A percentile compares a stretch with the other conserved stretches of the same genome.
Conservation (phyloP, 2,888 invertebrate species). For the Argyresthia albistria region DNA sequence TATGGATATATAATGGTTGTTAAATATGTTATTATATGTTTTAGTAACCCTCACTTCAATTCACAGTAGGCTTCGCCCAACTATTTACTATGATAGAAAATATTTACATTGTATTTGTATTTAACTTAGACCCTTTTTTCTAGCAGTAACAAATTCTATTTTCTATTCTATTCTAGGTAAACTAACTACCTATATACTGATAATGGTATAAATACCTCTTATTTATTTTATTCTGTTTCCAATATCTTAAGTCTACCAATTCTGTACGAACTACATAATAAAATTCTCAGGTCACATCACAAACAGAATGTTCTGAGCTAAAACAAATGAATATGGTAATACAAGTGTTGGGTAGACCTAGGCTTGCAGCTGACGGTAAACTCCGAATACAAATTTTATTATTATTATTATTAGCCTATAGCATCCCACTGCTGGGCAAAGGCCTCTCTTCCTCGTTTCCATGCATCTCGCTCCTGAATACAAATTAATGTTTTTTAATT, state of each 20-base stretch:
- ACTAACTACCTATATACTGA: slow-evolving; percentile 13
- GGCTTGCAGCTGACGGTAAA: too few species aligned
- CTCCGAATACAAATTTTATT: too few species aligned
- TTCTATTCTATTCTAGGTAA: slow-evolving; percentile 14
- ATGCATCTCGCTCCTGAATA: too few species aligned
- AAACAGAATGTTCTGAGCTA: too few species aligned
- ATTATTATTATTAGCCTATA: too few species aligned
- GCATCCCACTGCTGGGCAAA: too few species aligned
- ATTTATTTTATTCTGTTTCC: background rate
- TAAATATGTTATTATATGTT: background rate
- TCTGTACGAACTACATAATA: too few species aligned
- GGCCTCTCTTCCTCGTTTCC: too few species aligned
- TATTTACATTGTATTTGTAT: slow-evolving; percentile 17
- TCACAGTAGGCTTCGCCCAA: slow-evolving; percentile 49
- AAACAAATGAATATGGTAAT: too few species aligned
- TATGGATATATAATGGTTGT: background rate
- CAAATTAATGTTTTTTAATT: too few species aligned
- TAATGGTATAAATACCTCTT: slow-evolving; percentile 3
- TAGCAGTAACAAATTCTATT: slow-evolving; percentile 28
- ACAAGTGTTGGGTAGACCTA: too few species aligned
- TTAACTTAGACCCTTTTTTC: slow-evolving; percentile 5
- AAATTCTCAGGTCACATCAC: too few species aligned
- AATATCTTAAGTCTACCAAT: background rate
- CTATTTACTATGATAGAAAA: slow-evolving; percentile 19
- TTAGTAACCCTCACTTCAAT: slow-evolving; percentile 21